Evolutionary conservation across 2,888 invertebrate genomes (phyloP), one percentile per base, ranked within the genome.

Genomic region (Podabrus alpinus): DNA sequence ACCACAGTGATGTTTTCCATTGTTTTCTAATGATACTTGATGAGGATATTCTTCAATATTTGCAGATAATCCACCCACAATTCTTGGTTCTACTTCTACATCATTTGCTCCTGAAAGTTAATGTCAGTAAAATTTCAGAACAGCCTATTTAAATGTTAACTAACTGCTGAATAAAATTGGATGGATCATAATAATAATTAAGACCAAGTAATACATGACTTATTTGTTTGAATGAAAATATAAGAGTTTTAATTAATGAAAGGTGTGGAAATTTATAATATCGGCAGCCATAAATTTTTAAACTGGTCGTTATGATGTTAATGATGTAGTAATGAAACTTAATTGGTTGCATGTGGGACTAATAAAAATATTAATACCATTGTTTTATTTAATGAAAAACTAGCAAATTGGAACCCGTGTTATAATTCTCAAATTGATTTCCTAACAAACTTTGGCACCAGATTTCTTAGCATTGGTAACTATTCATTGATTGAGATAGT

Each of bases 21-120:
- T 1, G 10, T 64, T 69, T 62, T 75, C 69, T 15, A 78, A 3
- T 10, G 77, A 77, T n/a, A 75, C 16, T 68, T 75, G 75, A 24
- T 77, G 69, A 7, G 76, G 78, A 19, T 25, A 66, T 13, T 77
- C 73, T 59, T 77, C 73, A 24, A 78, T 77, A 13, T 21, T 61
- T 9, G 64, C 71, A 9, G 15, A 24, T 9, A 19, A 13, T 2
- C 78, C 78, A 13, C 78, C 78, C 11, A 78, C 73, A 45, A 78
- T 74, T 15, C 74, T 72, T 9, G 70, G 68, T 17, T 71, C 78
- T 7, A 70, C 70, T 17, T 71, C 78, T 7, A 5, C 45, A 9
- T 3, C 45, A 7, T 45, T 0, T n/a, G 7, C 7, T 45, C n/a
- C n/a, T 45, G 7, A n/a, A 45, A 45, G 9, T n/a, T n/a, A 7